Conservation (phyloP, 2,888 invertebrate species). For the Beris morrisii region DNA sequence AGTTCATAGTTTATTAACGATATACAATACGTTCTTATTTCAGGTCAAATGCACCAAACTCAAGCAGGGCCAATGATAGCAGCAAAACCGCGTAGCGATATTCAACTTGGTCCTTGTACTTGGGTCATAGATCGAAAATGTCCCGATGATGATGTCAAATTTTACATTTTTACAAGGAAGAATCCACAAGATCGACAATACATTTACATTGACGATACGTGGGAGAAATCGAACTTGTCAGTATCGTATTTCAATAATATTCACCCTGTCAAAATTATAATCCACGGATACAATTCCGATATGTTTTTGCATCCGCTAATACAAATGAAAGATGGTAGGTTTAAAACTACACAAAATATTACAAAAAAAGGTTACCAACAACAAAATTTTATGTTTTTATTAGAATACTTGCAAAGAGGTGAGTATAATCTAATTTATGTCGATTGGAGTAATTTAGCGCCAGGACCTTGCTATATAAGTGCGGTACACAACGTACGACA, state of each 20-base stretch:
- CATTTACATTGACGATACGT: constrained; percentile 56
- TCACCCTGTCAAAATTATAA: constrained; percentile 64
- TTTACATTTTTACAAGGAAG: constrained; percentile 62
- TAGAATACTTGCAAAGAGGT: constrained; percentile 59
- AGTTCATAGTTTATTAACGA: too few species aligned
- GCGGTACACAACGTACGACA: constrained; percentile 66
- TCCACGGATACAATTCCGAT: constrained; percentile 70
- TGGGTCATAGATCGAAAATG: constrained; percentile 57
- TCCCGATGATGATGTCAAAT: constrained; percentile 61
- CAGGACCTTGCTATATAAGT: constrained; percentile 65
- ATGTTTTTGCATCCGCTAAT: constrained; percentile 63
- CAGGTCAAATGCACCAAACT: too few species aligned
- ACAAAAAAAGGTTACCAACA: too few species aligned
- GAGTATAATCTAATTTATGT: constrained; percentile 64
- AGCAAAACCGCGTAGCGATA: too few species aligned
- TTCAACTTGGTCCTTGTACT: constrained; percentile 52
- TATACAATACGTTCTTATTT: too few species aligned
- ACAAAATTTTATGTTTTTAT: too few species aligned
- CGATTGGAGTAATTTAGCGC: constrained; percentile 65
- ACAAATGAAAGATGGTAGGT: constrained; percentile 59
- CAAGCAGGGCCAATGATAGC: too few species aligned
- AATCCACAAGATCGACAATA: constrained; percentile 58
- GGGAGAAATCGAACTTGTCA: constrained; percentile 60
- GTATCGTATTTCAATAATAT: constrained; percentile 58
- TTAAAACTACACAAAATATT: too few species aligned